Base-by-base conservation (phyloP, 2,113 vertebrate genomes). In the Rattus rattus region DNA sequence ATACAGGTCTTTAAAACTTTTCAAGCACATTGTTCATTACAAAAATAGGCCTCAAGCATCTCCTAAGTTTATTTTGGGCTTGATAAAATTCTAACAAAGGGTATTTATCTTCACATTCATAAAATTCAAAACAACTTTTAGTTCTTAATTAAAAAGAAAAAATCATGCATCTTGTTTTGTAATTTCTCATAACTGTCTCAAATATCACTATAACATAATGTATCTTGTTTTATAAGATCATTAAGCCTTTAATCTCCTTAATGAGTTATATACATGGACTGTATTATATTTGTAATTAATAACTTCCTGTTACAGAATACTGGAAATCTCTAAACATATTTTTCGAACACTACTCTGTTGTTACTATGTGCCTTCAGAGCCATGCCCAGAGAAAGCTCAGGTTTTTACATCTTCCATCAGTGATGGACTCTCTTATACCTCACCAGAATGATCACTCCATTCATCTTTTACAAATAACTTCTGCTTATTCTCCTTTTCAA, bases 391-490 rank as follows among this genome's bases (percentile, higher is more conserved):
- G 75, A 97, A 95, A 36, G 13, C 19, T 43, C 33, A 73, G 17
- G 10, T 49, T 92, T 97, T 97, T 28, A 96, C n/a, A 65, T 75
- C 49, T 90, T 91, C 73, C 90, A 88, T 96, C 97, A 94, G 87
- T 59, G 4, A 54, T 43, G 30, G 43, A 91, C 12, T 77, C 36
- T 92, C 95, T 96, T 89, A 94, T 93, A 70, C 47, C 84, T 87
- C 90, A 70, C 77, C 47, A 79, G 13, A 8, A 52, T 43, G 84
- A 96, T 91, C 83, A 96, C 30, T 97, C 61, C 91, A 97, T 94
- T 92, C 83, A 95, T 76, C 73, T 96, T 97, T 96, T 91, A 90
- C 67, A 56, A 67, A 92, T 17, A 92, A 92, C 94, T 81, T 96
- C 12, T 84, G 0, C n/a, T 79, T 83, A 43, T 84, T 8, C 52